Conservation (phyloP, 92 coral and sea anemone species). For the Actinostola sp. region DNA sequence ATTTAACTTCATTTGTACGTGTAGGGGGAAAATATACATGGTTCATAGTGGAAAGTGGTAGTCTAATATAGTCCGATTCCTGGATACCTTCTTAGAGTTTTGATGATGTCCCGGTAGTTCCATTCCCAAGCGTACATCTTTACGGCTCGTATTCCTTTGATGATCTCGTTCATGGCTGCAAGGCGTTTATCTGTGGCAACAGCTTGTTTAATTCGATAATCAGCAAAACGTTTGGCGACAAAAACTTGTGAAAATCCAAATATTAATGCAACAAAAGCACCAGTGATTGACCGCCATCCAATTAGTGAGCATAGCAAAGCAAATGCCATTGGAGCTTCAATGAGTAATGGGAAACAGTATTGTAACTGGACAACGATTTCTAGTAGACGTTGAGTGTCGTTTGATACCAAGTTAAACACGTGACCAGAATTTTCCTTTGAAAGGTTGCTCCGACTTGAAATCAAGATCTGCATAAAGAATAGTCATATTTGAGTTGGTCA, state of each 20-base stretch:
- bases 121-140: constrained; percentile 57
- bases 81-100: constrained; percentile 27
- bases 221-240: constrained; percentile 1
- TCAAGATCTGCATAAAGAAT: constrained; percentile 2
- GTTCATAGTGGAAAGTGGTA: not conserved
- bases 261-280: not conserved
- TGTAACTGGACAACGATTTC: not conserved
- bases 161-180: constrained; percentile 31
- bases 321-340: not conserved
- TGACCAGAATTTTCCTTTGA: constrained; percentile 10
- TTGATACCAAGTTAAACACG: constrained; percentile 25
- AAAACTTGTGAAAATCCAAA: not conserved
- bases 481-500: not conserved
- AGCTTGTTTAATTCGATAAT: constrained; percentile 15
- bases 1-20: too few relatives aligned
- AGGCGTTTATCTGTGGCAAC: constrained; percentile 23
- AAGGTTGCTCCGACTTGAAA: constrained; percentile 11
- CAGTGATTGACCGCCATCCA: constrained; percentile 12
- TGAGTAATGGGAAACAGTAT: not conserved
- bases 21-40: not conserved
- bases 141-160: constrained; percentile 44
- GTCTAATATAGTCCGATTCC: not conserved
- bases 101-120: constrained; percentile 25
- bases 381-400: constrained; percentile 15
- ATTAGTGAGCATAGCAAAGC: not conserved